Evolutionary conservation across 1,140 invertebrate genomes (phyloP).

Genomic region (Drosophila ficusphila): DNA sequence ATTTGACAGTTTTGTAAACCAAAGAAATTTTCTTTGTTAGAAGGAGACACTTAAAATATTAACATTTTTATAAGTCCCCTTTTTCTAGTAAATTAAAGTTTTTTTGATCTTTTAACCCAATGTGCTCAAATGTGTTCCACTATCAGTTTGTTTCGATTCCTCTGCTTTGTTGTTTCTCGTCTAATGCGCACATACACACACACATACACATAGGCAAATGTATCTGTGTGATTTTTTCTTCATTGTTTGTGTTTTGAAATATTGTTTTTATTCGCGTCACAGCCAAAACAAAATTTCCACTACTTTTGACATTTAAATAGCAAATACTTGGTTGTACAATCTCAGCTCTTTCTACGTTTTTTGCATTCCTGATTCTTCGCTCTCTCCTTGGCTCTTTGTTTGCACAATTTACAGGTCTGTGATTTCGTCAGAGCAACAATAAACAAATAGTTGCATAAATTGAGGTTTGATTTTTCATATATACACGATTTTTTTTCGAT

Average conservation of each 20-base stretch:
- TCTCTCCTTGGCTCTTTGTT: constrained; percentile 42
- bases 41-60: no score
- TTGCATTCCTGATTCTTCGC: neutral
- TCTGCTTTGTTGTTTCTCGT: constrained; percentile 56
- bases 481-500: constrained; percentile 16
- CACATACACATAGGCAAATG: constrained; percentile 9
- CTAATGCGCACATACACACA: constrained; percentile 56
- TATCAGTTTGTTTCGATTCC: constrained; percentile 66
- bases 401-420: constrained; percentile 45
- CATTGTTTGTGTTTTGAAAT: constrained; percentile 49
- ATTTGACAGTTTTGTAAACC: neutral
- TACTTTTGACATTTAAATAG: constrained; percentile 50
- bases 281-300: constrained; percentile 47
- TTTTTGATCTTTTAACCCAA: constrained; percentile 18
- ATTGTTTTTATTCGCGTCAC: constrained; percentile 40
- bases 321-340: neutral
- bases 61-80: no score
- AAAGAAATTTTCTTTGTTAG: no score
- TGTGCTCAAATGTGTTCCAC: constrained; percentile 61
- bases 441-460: constrained; percentile 50
- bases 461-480: constrained; percentile 1
- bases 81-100: no score
- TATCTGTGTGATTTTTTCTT: constrained; percentile 49
- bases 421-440: constrained; percentile 20
- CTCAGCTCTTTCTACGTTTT: neutral